A percentile compares a stretch with the other conserved stretches of the same genome.
These are phyloP conservation scores for Fistularia commersonii DNA, from an alignment of 2,797 vertebrate genomes.

Conservation along the genomic window DNA sequence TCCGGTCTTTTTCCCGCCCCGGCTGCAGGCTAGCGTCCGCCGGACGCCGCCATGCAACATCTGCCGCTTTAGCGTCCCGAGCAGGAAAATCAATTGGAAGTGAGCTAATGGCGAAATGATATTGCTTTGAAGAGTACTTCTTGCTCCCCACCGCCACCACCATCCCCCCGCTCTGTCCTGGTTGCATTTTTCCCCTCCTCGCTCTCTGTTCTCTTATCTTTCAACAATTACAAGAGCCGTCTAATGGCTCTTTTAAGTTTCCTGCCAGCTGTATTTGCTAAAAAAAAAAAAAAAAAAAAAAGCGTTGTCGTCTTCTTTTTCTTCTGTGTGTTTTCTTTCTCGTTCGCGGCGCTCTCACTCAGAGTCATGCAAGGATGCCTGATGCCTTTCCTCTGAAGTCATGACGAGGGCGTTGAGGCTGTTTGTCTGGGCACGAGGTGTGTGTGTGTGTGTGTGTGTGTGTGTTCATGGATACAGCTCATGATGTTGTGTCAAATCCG, in stretches of 20 bases:
- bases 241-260: conserved; percentile 78
- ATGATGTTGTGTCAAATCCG: conserved; percentile 57
- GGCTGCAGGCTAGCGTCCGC: conserved; percentile 25
- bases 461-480: conserved; percentile 27
- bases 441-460: no score
- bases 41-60: conserved; percentile 61
- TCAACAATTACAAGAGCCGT: conserved; percentile 74
- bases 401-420: conserved; percentile 53
- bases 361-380: conserved; percentile 43
- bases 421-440: conserved; percentile 58
- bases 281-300: conserved; percentile 51
- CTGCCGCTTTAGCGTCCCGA: conserved; percentile 65
- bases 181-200: conserved; percentile 56
- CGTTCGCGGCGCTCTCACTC: conserved; percentile 45
- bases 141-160: conserved; percentile 2
- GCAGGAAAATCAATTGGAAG: conserved; percentile 72
- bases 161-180: conserved; percentile 46
- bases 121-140: conserved; percentile 75
- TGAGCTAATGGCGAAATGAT: conserved; percentile 79
- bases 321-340: conserved; percentile 56
- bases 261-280: conserved; percentile 74
- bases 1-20: conserved; percentile 15
- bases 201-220: conserved; percentile 74
- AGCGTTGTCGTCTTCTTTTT: conserved; percentile 72
- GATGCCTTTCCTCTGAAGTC: conserved; percentile 69